A percentile compares a stretch with the other conserved stretches of the same genome.
Evolutionary conservation across 2,888 invertebrate species (phyloP).

Genomic region (Euclidia mi): DNA sequence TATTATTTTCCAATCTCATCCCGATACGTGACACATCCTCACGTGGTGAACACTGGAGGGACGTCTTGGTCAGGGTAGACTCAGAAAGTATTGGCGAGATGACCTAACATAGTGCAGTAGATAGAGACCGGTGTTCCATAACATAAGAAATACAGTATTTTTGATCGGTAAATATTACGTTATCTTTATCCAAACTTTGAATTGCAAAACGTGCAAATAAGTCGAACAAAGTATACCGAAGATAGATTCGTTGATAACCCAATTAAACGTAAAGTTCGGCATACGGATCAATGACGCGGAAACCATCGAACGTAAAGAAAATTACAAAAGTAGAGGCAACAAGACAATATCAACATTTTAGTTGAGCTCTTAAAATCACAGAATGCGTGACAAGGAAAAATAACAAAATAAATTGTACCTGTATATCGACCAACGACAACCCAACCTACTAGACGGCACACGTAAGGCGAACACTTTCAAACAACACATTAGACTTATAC

Average conservation of each 20-base stretch:
- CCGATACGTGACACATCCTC: too few species aligned
- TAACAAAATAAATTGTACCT: background rate
- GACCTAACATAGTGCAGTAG: too few species aligned
- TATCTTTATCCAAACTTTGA: background rate
- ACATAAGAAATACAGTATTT: too few species aligned
- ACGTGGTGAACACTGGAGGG: too few species aligned
- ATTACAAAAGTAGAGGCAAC: constrained; percentile 4
- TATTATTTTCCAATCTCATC: too few species aligned
- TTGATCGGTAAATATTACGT: background rate
- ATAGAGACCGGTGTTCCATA: too few species aligned
- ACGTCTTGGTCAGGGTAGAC: too few species aligned
- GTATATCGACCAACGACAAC: too few species aligned
- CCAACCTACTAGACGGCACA: too few species aligned
- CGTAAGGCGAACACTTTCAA: too few species aligned
- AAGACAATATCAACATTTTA: constrained; percentile 8
- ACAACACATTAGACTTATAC: too few species aligned
- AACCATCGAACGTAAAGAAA: constrained; percentile 9
- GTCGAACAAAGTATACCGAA: background rate
- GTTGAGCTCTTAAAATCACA: background rate
- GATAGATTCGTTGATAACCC: background rate
- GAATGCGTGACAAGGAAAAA: background rate
- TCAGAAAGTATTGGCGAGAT: too few species aligned
- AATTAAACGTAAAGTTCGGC: constrained; percentile 15
- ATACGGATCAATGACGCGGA: constrained; percentile 20
- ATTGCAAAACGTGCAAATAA: background rate